A percentile compares a stretch with the other conserved stretches of the same genome.
Evolutionary conservation across 2,113 vertebrate species (phyloP).

Genomic region (Lasiurus borealis): DNA sequence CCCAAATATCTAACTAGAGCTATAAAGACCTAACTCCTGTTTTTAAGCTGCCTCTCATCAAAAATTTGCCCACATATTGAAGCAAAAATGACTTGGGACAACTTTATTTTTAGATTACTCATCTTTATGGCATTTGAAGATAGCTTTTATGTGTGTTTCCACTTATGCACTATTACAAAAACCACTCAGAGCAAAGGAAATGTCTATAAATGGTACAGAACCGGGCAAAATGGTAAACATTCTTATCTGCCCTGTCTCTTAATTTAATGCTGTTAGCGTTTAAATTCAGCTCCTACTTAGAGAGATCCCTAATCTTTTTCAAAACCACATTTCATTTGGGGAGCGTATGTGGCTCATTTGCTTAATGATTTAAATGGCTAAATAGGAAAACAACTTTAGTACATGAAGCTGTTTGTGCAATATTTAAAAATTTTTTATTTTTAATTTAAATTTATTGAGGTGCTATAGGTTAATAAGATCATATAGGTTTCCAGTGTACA

Average conservation of each 20-base stretch:
- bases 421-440: neutral
- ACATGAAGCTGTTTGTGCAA: neutral
- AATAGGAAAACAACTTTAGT: neutral
- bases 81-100: conserved; percentile 31
- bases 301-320: neutral
- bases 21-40: neutral
- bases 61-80: neutral
- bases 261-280: conserved; percentile 19
- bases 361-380: conserved; percentile 36
- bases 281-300: neutral
- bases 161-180: conserved; percentile 41
- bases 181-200: neutral
- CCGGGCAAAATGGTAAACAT: neutral
- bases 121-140: conserved; percentile 37
- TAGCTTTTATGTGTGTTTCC: conserved; percentile 27
- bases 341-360: neutral
- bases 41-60: neutral
- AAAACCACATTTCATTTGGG: conserved; percentile 20
- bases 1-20: neutral
- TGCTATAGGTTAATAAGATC: neutral
- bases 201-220: neutral
- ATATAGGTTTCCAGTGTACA: neutral
- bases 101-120: conserved; percentile 31
- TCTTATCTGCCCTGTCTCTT: neutral
- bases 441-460: neutral